A percentile compares a stretch with the other conserved stretches of the same genome.
phyloP scores from a whole-genome alignment of 2,113 vertebrate genomes.

The Perca fluviatilis region DNA sequence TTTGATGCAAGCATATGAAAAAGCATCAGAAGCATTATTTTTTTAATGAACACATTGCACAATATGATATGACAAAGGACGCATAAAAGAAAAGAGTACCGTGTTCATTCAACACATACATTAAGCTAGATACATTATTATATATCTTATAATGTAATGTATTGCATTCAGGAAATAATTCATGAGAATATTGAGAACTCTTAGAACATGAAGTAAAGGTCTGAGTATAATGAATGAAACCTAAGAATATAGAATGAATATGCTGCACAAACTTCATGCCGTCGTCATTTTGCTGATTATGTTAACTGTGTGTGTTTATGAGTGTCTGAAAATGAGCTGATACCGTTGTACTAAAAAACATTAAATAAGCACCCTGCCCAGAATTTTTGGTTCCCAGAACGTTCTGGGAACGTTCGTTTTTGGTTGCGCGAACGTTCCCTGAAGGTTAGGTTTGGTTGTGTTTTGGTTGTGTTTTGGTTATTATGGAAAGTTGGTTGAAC shows the following conservation, averaged over 20 bases:
- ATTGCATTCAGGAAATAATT: not conserved
- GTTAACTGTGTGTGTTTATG: not conserved
- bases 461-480: too few relatives aligned
- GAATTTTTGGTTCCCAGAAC: too few relatives aligned
- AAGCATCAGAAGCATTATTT: not conserved
- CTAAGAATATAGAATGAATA: not conserved
- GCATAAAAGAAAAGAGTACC: not conserved
- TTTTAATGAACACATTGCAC: not conserved
- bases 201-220: not conserved
- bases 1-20: not conserved
- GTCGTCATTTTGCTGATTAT: not conserved
- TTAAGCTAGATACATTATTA: not conserved
- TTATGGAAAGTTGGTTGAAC: too few relatives aligned
- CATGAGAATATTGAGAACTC: not conserved
- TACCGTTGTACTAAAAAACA: not conserved
- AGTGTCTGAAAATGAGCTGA: not conserved
- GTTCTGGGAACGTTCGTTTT: too few relatives aligned
- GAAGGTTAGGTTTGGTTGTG: too few relatives aligned
- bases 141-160: not conserved
- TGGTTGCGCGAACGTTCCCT: too few relatives aligned
- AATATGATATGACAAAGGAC: not conserved
- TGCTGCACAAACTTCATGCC: not conserved
- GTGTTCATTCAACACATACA: not conserved
- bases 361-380: not conserved
- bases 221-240: not conserved